Conservation (phyloP, 2,113 vertebrate genomes). For the Dasyurus viverrinus region DNA sequence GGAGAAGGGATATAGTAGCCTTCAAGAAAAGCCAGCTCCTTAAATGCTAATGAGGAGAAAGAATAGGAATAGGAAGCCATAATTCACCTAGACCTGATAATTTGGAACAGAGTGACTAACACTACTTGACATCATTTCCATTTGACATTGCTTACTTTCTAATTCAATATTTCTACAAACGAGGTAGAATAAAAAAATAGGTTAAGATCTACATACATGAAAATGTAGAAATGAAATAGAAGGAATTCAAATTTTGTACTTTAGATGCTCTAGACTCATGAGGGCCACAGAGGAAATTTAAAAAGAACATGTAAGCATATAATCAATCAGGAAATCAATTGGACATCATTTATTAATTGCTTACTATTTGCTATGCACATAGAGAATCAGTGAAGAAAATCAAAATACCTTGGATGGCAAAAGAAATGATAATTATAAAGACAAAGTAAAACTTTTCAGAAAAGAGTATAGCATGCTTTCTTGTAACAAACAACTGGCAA, state of each 20-base stretch:
- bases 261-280: neutral
- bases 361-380: neutral
- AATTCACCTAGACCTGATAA: neutral
- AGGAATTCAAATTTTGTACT: neutral
- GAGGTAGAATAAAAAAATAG: neutral
- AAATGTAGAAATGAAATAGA: neutral
- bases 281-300: neutral
- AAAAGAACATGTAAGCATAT: neutral
- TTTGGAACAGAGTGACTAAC: neutral
- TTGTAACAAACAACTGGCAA: neutral
- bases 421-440: neutral
- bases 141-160: neutral
- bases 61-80: neutral
- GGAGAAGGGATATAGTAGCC: neutral
- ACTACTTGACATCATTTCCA: neutral
- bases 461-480: neutral
- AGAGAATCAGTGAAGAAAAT: neutral
- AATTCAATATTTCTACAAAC: neutral
- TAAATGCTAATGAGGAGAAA: neutral
- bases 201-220: neutral
- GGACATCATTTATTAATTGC: neutral
- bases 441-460: neutral
- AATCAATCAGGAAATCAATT: neutral
- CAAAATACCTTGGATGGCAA: neutral
- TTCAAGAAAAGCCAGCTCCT: neutral